phyloP scores from a whole-genome alignment of 2,113 vertebrate genomes.

The Cichladusa arquata region DNA sequence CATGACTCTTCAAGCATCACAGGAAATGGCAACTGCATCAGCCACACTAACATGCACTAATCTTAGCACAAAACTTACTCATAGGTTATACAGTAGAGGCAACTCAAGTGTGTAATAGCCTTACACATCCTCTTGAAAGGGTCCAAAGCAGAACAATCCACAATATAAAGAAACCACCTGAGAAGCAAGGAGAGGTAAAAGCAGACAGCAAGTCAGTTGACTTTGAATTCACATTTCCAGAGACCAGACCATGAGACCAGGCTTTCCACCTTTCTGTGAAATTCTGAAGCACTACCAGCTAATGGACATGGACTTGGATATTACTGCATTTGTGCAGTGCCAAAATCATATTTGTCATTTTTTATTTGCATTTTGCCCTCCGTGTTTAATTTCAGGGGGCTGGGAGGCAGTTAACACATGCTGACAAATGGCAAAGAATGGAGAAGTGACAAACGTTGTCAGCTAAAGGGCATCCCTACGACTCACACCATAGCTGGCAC shows the following conservation, averaged over 20 bases:
- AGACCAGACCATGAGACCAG: neutral
- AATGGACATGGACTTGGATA: neutral
- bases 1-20: neutral
- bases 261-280: neutral
- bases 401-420: neutral
- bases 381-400: neutral
- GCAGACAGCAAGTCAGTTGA: neutral
- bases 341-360: neutral
- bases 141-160: neutral
- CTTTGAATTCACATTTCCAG: neutral
- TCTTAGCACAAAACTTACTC: neutral
- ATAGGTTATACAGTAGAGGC: neutral
- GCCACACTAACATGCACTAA: neutral
- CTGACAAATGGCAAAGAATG: neutral
- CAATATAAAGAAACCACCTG: neutral
- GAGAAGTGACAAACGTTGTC: neutral
- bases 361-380: neutral
- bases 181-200: neutral
- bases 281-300: neutral
- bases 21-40: neutral
- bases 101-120: rapidly evolving
- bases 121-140: neutral
- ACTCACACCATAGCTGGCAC: neutral
- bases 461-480: neutral
- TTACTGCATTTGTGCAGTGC: neutral